phyloP scores from a whole-genome alignment of 2,888 invertebrate genomes.

The Osedax frankpressi region DNA sequence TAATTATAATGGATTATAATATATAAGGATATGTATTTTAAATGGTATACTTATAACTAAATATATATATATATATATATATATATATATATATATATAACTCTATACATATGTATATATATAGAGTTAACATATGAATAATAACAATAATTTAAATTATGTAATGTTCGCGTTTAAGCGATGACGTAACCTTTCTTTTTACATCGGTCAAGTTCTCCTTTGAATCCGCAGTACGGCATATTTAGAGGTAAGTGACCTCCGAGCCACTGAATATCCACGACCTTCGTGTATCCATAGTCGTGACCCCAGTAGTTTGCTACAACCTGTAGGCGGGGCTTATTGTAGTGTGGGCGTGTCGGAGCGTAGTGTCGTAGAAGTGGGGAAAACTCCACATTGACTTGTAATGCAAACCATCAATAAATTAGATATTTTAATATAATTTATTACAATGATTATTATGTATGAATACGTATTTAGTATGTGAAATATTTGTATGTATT shows the following conservation, averaged over 20 bases:
- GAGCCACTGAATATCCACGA: constrained; percentile 32
- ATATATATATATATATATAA: neutral
- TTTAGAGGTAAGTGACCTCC: constrained; percentile 31
- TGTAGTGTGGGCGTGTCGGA: too few relatives aligned
- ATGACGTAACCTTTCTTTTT: constrained; percentile 24
- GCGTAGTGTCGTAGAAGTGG: too few relatives aligned
- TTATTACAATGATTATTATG: neutral
- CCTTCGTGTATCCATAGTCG: constrained; percentile 21
- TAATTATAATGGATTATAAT: too few relatives aligned
- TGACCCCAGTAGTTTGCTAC: constrained; percentile 26
- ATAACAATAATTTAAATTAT: too few relatives aligned
- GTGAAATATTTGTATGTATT: neutral
- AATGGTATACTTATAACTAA: too few relatives aligned
- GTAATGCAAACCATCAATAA: neutral
- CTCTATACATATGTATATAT: neutral
- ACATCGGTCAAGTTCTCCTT: constrained; percentile 28
- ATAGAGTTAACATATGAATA: neutral
- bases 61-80: neutral
- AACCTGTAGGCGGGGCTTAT: constrained; percentile 16
- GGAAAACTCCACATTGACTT: too few relatives aligned
- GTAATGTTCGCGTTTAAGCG: too few relatives aligned
- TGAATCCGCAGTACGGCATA: constrained; percentile 33
- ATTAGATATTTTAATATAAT: neutral
- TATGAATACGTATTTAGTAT: neutral
- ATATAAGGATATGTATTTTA: too few relatives aligned